A percentile compares a stretch with the other conserved stretches of the same genome.
Evolutionary conservation across 2,797 vertebrate genomes (phyloP).

Genomic region (Sciurus carolinensis): DNA sequence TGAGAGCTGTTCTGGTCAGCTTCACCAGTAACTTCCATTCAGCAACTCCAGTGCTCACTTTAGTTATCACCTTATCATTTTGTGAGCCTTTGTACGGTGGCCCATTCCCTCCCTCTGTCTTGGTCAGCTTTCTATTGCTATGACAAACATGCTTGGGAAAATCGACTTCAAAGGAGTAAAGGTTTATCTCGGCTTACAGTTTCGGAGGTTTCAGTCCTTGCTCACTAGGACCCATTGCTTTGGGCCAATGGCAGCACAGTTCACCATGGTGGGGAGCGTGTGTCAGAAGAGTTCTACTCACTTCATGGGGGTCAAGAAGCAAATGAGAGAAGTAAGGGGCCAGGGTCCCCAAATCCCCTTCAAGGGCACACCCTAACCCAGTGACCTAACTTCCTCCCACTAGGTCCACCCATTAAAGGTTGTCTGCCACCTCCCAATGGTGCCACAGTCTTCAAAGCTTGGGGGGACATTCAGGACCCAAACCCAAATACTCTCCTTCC

Average conservation of each 20-base stretch:
- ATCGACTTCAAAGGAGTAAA: not conserved
- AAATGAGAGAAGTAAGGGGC: not conserved
- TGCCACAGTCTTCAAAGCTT: not conserved
- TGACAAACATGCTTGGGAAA: not conserved
- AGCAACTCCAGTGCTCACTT: not conserved
- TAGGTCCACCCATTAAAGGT: not conserved
- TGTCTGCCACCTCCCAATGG: not conserved
- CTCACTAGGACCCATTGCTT: not conserved
- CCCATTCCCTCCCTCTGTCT: not conserved
- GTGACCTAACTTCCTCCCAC: not conserved
- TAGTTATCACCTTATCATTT: not conserved
- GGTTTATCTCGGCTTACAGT: not conserved
- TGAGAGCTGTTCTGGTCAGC: not conserved
- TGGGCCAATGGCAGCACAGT: not conserved
- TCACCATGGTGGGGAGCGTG: not conserved
- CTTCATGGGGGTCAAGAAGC: not conserved
- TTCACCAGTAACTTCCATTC: not conserved
- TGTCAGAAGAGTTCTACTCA: not conserved
- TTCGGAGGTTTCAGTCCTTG: not conserved
- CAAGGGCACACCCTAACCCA: not conserved
- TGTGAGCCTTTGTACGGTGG: not conserved
- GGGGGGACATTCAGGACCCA: not conserved
- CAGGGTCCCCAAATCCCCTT: not conserved
- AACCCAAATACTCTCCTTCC: not conserved
- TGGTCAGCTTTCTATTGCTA: not conserved